A percentile compares a stretch with the other conserved stretches of the same genome.
phyloP scores from a whole-genome alignment of 2,113 vertebrate genomes.

The Saiga tatarica region DNA sequence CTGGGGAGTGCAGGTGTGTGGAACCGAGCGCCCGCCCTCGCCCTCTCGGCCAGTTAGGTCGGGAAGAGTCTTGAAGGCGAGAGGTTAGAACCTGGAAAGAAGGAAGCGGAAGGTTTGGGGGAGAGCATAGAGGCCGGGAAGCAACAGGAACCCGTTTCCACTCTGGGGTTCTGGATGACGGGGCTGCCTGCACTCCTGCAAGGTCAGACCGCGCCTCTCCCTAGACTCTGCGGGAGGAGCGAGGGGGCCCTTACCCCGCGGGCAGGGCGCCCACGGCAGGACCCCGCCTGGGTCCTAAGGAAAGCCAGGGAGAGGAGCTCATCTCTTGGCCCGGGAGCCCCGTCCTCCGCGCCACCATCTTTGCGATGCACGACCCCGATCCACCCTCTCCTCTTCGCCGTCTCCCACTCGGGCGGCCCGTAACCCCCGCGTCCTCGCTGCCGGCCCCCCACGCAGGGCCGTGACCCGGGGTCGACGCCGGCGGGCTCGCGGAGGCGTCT shows the following conservation, averaged over 20 bases:
- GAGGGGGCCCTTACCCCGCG: neutral
- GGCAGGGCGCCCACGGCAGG: neutral
- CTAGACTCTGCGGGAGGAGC: neutral
- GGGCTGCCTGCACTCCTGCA: neutral
- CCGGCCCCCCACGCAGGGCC: neutral
- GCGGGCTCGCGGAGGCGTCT: neutral
- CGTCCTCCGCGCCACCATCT: conserved; percentile 10
- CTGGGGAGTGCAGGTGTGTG: neutral
- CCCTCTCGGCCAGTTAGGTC: neutral
- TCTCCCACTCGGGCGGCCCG: neutral
- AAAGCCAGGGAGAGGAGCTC: neutral
- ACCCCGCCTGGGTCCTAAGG: neutral
- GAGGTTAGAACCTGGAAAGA: neutral
- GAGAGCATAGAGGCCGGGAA: neutral
- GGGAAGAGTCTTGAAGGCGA: neutral
- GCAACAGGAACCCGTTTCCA: neutral
- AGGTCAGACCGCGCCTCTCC: neutral
- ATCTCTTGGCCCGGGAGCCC: neutral
- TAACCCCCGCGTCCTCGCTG: neutral
- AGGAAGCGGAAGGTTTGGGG: neutral
- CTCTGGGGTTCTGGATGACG: neutral
- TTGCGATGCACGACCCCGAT: neutral
- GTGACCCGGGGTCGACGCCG: neutral
- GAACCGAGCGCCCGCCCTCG: neutral
- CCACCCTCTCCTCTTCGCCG: neutral